Percentiles rank a stretch among this genome's conserved stretches.
Evolutionary conservation across 2,113 vertebrate species (phyloP).

Genomic region (Scopus umbretta): DNA sequence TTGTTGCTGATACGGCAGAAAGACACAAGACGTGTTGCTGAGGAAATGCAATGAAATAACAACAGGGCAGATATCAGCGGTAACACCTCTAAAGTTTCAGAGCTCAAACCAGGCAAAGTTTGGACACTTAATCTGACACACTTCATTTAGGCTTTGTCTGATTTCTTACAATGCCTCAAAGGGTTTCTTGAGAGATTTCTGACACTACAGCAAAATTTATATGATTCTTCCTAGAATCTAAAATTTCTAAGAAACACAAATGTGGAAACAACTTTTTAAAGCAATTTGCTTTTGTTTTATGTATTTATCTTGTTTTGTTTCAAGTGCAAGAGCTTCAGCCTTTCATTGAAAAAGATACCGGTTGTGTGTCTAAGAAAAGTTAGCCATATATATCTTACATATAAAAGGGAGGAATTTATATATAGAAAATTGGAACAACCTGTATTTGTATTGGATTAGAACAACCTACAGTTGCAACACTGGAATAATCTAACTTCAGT

Average conservation of each 20-base stretch:
- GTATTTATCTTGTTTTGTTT: background rate
- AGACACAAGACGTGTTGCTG: background rate
- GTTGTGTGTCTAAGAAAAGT: background rate
- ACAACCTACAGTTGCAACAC: background rate
- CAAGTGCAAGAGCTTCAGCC: background rate
- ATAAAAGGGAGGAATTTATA: background rate
- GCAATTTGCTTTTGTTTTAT: background rate
- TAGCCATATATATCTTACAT: background rate
- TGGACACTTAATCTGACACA: background rate
- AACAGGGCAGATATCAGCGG: background rate
- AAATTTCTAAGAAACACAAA: background rate
- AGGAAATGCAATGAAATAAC: background rate
- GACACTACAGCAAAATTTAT: background rate
- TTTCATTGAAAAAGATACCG: background rate
- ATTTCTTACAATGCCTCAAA: background rate
- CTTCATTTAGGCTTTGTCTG: background rate
- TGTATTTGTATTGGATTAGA: background rate
- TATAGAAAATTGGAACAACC: background rate
- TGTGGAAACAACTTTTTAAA: background rate
- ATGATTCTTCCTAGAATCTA: background rate
- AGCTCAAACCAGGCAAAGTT: background rate
- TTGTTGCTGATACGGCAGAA: constrained; percentile 7
- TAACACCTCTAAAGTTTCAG: background rate
- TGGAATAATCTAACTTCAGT: background rate
- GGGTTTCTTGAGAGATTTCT: background rate